These are phyloP conservation scores for Xenopus tropicalis DNA, from an alignment of 2,113 vertebrate species.

Conservation along the genomic window UCB_Xtro_10.0 CM004446.2:151908501-151909000, in stretches of 20 bases:
- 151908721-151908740: slow-evolving; percentile 26
- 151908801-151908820: slow-evolving; percentile 38
- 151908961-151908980: background rate
- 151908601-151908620: too few relatives aligned
- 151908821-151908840: slow-evolving; percentile 36
- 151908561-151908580: too few relatives aligned
- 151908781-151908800: slow-evolving; percentile 19
- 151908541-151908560: too few relatives aligned
- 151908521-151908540: too few relatives aligned
- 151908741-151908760: slow-evolving; percentile 18
- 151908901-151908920: too few relatives aligned
- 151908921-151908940: too few relatives aligned
- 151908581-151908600: too few relatives aligned
- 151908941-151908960: background rate
- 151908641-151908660: too few relatives aligned
- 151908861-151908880: slow-evolving; percentile 15
- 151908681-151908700: slow-evolving; percentile 3
- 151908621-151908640: too few relatives aligned
- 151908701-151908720: slow-evolving; percentile 17
- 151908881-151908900: slow-evolving; percentile 14
- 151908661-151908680: slow-evolving; percentile 1
- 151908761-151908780: slow-evolving; percentile 34
- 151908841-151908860: slow-evolving; percentile 30
- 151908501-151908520: too few relatives aligned
- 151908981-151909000: background rate